Conservation (phyloP, 2,113 vertebrate species). For the Tringa solitaria region DNA sequence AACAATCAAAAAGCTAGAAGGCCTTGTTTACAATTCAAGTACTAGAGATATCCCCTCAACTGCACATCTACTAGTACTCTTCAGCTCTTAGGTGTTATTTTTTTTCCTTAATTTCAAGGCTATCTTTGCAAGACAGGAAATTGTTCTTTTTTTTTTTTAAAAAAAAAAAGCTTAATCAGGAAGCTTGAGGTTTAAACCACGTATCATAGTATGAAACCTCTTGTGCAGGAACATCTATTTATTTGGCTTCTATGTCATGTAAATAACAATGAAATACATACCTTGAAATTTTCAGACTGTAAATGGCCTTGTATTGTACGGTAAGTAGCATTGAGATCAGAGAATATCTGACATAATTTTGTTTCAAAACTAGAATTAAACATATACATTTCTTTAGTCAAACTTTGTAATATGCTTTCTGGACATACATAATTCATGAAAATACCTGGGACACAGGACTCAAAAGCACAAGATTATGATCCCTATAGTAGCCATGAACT, state of each 20-base stretch:
- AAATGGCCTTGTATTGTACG: constrained; percentile 98
- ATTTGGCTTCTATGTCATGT: constrained; percentile 26
- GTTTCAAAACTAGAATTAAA: constrained; percentile 91
- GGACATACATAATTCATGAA: constrained; percentile 30
- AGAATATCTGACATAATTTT: constrained; percentile 96
- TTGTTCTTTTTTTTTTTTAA: neutral
- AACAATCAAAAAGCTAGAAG: neutral
- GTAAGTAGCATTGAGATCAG: constrained; percentile 96
- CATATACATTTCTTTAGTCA: constrained; percentile 67
- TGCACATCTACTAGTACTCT: neutral
- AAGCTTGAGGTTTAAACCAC: neutral
- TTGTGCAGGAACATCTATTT: constrained; percentile 27
- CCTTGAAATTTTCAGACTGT: constrained; percentile 98
- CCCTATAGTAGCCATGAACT: constrained; percentile 3
- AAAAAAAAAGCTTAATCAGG: neutral
- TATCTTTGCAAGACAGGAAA: neutral
- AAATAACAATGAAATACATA: constrained; percentile 71
- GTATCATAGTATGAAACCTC: neutral
- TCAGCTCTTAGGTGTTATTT: neutral
- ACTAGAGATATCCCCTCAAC: neutral
- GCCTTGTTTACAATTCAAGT: neutral
- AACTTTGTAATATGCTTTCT: neutral
- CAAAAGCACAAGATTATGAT: constrained; percentile 37
- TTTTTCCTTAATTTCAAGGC: neutral
- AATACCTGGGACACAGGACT: constrained; percentile 49